These are phyloP conservation scores for Penaeus vannamei DNA, from an alignment of 1,140 invertebrate species.

Conservation along the genomic window DNA sequence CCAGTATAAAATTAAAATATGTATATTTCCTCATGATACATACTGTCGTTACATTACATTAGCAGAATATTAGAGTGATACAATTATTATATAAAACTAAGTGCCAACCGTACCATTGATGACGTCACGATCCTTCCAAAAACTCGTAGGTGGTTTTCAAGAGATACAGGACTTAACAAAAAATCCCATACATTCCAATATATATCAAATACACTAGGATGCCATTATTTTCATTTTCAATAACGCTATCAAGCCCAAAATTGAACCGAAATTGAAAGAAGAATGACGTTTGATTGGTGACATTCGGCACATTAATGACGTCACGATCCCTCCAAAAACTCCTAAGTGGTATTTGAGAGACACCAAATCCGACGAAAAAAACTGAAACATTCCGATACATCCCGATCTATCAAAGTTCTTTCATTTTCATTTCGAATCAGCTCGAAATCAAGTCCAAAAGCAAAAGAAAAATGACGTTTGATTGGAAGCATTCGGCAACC, in stretches of 20 bases:
- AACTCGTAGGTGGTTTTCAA: neutral
- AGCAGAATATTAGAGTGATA: neutral
- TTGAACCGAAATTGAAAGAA: too few species aligned
- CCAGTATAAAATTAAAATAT: neutral
- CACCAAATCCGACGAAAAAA: neutral
- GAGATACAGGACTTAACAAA: neutral
- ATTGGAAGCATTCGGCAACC: too few species aligned
- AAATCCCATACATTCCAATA: neutral
- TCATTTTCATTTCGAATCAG: too few species aligned
- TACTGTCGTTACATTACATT: neutral
- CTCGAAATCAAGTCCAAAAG: neutral
- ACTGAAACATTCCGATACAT: neutral
- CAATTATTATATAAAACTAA: constrained; percentile 17
- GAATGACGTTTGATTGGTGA: too few species aligned
- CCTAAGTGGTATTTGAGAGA: neutral
- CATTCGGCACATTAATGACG: constrained; percentile 14
- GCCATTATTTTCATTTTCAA: too few species aligned
- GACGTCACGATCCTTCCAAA: constrained; percentile 32
- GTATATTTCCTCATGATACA: neutral
- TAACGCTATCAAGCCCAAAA: too few species aligned
- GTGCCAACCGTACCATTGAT: neutral
- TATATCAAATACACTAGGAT: neutral
- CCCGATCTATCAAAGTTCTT: too few species aligned
- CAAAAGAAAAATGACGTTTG: neutral
- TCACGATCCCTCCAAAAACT: constrained; percentile 16